phyloP scores from a whole-genome alignment of 2,113 vertebrate species.

The Chlamydotis undulata region DNA sequence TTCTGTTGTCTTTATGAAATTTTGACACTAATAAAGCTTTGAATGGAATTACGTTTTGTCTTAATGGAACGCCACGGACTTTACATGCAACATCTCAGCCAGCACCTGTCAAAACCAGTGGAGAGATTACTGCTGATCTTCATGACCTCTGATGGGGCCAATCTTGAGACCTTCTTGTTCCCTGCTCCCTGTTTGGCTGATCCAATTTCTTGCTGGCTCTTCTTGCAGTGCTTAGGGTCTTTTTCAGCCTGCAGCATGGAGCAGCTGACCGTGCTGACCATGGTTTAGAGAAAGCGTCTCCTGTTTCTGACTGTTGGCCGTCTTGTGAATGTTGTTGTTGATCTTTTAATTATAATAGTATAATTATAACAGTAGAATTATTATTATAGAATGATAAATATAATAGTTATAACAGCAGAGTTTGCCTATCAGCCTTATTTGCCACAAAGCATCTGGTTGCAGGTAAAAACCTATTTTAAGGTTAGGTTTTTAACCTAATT shows the following conservation, averaged over 20 bases:
- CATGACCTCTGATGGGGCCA: not conserved
- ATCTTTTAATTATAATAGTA: not conserved
- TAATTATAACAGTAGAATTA: not conserved
- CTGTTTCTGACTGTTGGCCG: not conserved
- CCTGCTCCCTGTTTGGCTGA: not conserved
- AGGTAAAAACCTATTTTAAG: not conserved
- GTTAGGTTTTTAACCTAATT: not conserved
- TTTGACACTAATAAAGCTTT: slow-evolving; percentile 23
- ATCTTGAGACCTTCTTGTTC: not conserved
- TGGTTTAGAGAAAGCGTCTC: not conserved
- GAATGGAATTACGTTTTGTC: not conserved
- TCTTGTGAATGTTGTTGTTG: not conserved
- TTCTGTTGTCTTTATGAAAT: slow-evolving; percentile 30
- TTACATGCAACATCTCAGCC: not conserved
- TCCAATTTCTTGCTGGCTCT: not conserved
- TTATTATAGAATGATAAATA: not conserved
- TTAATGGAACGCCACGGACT: not conserved
- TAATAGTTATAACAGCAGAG: not conserved
- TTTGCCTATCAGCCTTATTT: not conserved
- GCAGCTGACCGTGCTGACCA: fast-evolving
- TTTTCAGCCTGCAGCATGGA: not conserved
- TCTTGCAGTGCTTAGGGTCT: not conserved
- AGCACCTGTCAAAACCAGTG: not conserved
- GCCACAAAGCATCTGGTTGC: not conserved
- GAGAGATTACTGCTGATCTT: slow-evolving; percentile 2